phyloP scores from a whole-genome alignment of 2,797 vertebrate species.

The Bucorvus abyssinicus region DNA sequence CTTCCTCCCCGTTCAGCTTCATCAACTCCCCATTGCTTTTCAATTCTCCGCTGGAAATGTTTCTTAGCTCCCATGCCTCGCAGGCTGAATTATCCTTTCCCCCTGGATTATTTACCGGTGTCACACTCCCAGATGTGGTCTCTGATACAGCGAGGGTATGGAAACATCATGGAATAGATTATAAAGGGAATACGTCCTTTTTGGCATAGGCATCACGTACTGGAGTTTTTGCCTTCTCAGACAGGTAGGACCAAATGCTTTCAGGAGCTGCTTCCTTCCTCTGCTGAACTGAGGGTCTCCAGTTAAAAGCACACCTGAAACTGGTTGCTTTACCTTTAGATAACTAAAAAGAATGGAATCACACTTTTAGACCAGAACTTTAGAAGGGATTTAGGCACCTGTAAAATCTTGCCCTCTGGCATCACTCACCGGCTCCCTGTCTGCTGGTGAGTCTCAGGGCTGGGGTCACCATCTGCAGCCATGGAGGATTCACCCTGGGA shows the following conservation, averaged over 20 bases:
- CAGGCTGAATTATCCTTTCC: neutral
- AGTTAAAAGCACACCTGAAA: neutral
- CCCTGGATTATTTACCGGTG: neutral
- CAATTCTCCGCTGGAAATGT: neutral
- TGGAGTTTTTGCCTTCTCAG: neutral
- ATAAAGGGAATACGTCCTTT: neutral
- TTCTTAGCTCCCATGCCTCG: neutral
- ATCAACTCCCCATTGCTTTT: neutral
- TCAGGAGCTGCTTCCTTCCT: neutral
- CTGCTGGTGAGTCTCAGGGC: neutral
- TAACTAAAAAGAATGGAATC: neutral
- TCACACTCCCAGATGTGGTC: neutral
- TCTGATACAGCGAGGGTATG: too few relatives aligned
- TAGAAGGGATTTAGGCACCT: neutral
- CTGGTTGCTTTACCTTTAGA: neutral
- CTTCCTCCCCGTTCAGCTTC: neutral
- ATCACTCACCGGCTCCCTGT: neutral
- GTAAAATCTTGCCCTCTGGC: too few relatives aligned
- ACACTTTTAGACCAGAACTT: neutral
- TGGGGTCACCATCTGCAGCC: neutral
- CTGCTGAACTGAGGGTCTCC: neutral
- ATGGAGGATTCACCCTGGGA: rapidly evolving
- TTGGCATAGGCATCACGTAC: neutral
- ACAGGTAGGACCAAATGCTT: neutral
- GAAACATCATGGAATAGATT: neutral